Percentiles rank a stretch among this genome's conserved stretches.
These are phyloP conservation scores for Caenorhabditis inopinata DNA, from an alignment of 1,140 invertebrate species.

Conservation along the genomic window DNA sequence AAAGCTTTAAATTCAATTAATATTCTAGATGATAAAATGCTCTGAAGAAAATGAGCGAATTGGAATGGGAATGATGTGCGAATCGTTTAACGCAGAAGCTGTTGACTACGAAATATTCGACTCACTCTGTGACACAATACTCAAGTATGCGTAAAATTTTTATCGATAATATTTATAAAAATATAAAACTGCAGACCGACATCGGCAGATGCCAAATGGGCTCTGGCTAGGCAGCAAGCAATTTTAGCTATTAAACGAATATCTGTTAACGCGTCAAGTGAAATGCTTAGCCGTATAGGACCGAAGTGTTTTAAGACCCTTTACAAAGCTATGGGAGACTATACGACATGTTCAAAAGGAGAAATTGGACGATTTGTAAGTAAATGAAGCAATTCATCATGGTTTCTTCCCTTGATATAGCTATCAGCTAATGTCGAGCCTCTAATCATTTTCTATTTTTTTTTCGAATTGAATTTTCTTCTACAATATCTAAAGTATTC, in stretches of 20 bases:
- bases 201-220: not conserved
- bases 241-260: not conserved
- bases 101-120: constrained; percentile 1
- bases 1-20: too few species aligned
- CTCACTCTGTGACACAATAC: not conserved
- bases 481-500: too few species aligned
- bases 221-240: not conserved
- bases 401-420: not conserved
- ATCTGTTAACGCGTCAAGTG: not conserved
- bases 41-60: not conserved
- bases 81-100: not conserved
- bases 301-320: not conserved
- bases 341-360: not conserved
- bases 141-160: not conserved
- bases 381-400: not conserved
- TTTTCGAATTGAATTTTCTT: too few species aligned
- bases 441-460: too few species aligned
- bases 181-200: not conserved
- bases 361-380: constrained; percentile 6
- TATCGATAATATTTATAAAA: not conserved
- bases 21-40: not conserved
- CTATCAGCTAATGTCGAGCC: too few species aligned
- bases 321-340: not conserved
- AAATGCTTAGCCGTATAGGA: not conserved
- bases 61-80: not conserved